phyloP scores from a whole-genome alignment of 2,113 vertebrate species.

The Nesogale talazaci region DNA sequence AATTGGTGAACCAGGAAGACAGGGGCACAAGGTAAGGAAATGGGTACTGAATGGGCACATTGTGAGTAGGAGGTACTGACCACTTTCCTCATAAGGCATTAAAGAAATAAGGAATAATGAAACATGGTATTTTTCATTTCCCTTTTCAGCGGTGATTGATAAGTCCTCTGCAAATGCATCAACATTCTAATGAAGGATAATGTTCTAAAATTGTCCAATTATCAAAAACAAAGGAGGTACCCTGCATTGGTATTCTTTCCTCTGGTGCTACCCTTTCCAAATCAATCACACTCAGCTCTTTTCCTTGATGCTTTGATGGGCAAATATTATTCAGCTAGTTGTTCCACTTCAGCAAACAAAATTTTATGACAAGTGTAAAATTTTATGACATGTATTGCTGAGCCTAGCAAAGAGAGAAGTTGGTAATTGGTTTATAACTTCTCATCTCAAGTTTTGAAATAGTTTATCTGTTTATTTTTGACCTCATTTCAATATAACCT shows the following conservation, averaged over 20 bases:
- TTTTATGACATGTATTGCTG: slow-evolving; percentile 20
- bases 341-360: neutral
- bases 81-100: neutral
- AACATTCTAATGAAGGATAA: slow-evolving; percentile 23
- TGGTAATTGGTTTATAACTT: slow-evolving; percentile 10
- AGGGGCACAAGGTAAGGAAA: slow-evolving; percentile 96
- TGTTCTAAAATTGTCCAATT: neutral
- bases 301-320: neutral
- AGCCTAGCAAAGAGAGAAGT: slow-evolving; percentile 29
- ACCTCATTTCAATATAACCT: slow-evolving; percentile 11
- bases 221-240: neutral
- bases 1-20: slow-evolving; percentile 96
- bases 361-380: slow-evolving; percentile 47
- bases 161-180: neutral
- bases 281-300: slow-evolving; percentile 9
- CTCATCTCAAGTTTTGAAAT: slow-evolving; percentile 24
- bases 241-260: neutral
- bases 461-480: slow-evolving; percentile 41
- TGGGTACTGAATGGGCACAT: neutral
- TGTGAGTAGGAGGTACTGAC: neutral
- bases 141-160: neutral
- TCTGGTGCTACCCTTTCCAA: neutral
- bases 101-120: neutral
- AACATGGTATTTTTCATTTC: neutral
- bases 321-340: neutral